These are phyloP conservation scores for Hybos culiciformis DNA, from an alignment of 2,888 invertebrate species.

Conservation along the genomic window DNA sequence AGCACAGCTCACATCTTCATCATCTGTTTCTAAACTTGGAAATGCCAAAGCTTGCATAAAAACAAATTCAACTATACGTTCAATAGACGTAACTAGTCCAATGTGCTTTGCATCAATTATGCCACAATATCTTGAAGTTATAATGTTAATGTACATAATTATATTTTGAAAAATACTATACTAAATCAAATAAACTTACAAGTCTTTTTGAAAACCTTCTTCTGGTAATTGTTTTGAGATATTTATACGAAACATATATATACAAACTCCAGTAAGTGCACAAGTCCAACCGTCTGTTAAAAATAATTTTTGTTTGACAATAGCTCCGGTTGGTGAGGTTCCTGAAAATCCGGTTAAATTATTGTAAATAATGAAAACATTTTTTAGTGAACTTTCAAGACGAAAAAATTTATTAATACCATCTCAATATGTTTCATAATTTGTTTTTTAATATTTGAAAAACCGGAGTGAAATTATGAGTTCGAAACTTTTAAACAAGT, in stretches of 20 bases:
- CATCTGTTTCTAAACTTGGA: constrained; percentile 65
- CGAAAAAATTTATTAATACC: no score
- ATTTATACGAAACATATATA: constrained; percentile 75
- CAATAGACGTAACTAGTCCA: constrained; percentile 73
- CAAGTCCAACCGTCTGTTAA: constrained; percentile 75
- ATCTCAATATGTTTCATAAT: no score
- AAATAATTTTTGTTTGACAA: constrained; percentile 53
- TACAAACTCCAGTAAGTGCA: constrained; percentile 66
- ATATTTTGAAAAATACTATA: no score
- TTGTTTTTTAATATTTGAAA: no score
- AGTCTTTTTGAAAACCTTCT: constrained; percentile 82
- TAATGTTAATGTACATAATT: no score
- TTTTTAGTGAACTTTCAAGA: no score
- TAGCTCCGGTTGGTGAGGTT: constrained; percentile 30
- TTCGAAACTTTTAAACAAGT: no score
- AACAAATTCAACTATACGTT: constrained; percentile 74
- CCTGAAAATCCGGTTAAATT: constrained; percentile 23
- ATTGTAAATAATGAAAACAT: neutral
- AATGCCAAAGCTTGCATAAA: constrained; percentile 82
- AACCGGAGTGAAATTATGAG: no score
- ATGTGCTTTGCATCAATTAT: constrained; percentile 64
- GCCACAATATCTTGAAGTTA: constrained; percentile 50
- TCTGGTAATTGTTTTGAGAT: constrained; percentile 75
- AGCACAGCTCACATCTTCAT: constrained; percentile 62
- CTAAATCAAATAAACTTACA: constrained; percentile 36